Percentiles rank a stretch among this genome's conserved stretches.
Evolutionary conservation across 2,113 vertebrate species (phyloP).

Genomic region (Tachysurus fulvidraco): DNA sequence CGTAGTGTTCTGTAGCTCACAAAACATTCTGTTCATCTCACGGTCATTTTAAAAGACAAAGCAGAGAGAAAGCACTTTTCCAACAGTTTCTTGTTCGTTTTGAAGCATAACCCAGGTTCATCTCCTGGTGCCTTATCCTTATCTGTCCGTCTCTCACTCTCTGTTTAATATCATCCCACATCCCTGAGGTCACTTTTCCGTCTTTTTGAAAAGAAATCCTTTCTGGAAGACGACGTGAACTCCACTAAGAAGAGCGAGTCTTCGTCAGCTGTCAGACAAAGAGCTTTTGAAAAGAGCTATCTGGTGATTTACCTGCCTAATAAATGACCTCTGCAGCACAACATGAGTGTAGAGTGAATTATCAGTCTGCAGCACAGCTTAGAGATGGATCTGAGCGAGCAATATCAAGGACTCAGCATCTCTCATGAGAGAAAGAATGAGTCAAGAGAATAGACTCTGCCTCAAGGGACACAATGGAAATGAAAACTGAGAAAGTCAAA

Average conservation of each 20-base stretch:
- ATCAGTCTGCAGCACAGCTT: constrained; percentile 11
- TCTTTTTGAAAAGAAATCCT: constrained; percentile 12
- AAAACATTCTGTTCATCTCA: neutral
- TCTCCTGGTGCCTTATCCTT: constrained; percentile 10
- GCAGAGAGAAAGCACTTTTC: neutral
- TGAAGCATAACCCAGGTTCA: neutral
- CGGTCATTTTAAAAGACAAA: neutral
- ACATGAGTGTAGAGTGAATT: constrained; percentile 25
- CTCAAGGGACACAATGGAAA: constrained; percentile 25
- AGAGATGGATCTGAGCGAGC: constrained; percentile 35
- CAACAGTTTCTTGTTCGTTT: neutral
- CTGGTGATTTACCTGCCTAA: constrained; percentile 42
- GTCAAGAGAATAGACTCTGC: constrained; percentile 34
- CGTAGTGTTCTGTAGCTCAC: neutral
- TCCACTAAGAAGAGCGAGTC: constrained; percentile 34
- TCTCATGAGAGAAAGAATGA: constrained; percentile 20
- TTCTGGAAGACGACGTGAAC: constrained; percentile 35
- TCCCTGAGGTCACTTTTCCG: constrained; percentile 46
- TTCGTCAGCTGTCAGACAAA: constrained; percentile 29
- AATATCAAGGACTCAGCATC: constrained; percentile 11
- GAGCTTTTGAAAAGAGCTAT: constrained; percentile 43
- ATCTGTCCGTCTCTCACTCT: constrained; percentile 17
- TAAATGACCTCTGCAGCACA: constrained; percentile 48
- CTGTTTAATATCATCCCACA: constrained; percentile 31
- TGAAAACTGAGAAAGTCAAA: constrained; percentile 33